Percentiles rank a stretch among this genome's conserved stretches.
Conservation (phyloP, 2,888 invertebrate genomes). For the Cynaeus angustus region DNA sequence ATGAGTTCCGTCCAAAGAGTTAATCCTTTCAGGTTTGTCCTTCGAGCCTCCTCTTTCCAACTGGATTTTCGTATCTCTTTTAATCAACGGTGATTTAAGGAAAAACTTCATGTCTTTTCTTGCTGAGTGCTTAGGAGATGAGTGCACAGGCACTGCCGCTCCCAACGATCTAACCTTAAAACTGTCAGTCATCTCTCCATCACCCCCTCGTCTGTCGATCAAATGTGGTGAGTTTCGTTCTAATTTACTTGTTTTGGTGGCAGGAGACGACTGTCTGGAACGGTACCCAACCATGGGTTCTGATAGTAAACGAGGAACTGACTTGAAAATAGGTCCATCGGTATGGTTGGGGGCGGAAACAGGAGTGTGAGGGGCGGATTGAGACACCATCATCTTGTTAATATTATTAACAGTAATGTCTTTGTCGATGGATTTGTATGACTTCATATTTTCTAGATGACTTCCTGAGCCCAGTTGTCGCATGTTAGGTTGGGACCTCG, state of each 20-base stretch:
- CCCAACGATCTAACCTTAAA: slow-evolving; percentile 59
- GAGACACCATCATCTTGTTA: slow-evolving; percentile 66
- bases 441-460: slow-evolving; percentile 66
- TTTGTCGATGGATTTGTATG: slow-evolving; percentile 66
- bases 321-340: slow-evolving; percentile 64
- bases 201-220: slow-evolving; percentile 52
- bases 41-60: slow-evolving; percentile 53
- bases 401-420: slow-evolving; percentile 63
- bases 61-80: slow-evolving; percentile 65
- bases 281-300: slow-evolving; percentile 66
- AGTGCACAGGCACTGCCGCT: slow-evolving; percentile 64
- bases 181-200: slow-evolving; percentile 55
- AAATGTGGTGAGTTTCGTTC: slow-evolving; percentile 58
- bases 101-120: slow-evolving; percentile 67
- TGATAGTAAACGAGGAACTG: slow-evolving; percentile 68
- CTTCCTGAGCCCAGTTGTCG: slow-evolving; percentile 68
- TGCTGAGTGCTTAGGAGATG: slow-evolving; percentile 64
- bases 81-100: slow-evolving; percentile 66
- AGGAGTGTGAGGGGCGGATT: slow-evolving; percentile 71
- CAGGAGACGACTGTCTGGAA: slow-evolving; percentile 59
- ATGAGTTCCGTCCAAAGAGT: slow-evolving; percentile 64
- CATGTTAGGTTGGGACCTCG: slow-evolving; percentile 71
- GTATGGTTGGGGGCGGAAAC: slow-evolving; percentile 66
- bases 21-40: slow-evolving; percentile 60
- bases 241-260: slow-evolving; percentile 59